A percentile compares a stretch with the other conserved stretches of the same genome.
phyloP scores from a whole-genome alignment of 2,888 invertebrate species.

The Chrysodeixis includens region DNA sequence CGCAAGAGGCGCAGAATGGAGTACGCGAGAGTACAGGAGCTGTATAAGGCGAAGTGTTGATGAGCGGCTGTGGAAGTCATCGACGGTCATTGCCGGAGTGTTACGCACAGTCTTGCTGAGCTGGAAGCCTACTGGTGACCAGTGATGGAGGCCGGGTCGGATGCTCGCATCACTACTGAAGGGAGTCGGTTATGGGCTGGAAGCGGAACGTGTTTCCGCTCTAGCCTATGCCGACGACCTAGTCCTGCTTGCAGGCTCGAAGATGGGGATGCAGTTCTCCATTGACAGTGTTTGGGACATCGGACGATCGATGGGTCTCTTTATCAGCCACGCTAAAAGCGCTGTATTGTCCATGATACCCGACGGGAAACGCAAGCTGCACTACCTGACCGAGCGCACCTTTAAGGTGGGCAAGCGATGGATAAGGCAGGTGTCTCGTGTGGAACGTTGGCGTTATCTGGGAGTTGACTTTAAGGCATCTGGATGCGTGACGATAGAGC shows the following conservation, averaged over 20 bases:
- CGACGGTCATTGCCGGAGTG: conserved; percentile 8
- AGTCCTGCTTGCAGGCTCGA: conserved; percentile 63
- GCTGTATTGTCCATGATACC: conserved; percentile 59
- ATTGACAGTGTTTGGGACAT: conserved; percentile 51
- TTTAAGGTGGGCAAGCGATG: conserved; percentile 46
- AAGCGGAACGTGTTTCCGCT: conserved; percentile 53
- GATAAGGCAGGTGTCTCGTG: too few species aligned
- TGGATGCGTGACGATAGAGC: conserved; percentile 54
- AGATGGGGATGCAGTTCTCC: conserved; percentile 62
- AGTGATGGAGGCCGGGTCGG: conserved; percentile 32
- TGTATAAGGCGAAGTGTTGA: conserved; percentile 2
- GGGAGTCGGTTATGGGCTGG: not conserved
- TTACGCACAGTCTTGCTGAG: not conserved
- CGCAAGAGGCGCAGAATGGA: conserved; percentile 10
- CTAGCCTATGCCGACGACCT: conserved; percentile 75
- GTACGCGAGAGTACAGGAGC: conserved; percentile 16
- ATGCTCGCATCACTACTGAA: conserved; percentile 23
- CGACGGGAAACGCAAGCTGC: conserved; percentile 56
- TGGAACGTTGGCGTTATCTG: too few species aligned
- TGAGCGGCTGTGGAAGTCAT: conserved; percentile 17
- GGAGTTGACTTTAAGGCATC: too few species aligned
- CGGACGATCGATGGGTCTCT: conserved; percentile 20
- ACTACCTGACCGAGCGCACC: conserved; percentile 35
- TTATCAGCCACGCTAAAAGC: conserved; percentile 56
- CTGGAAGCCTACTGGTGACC: conserved; percentile 40